These are phyloP conservation scores for Entomobrya proxima DNA, from an alignment of 2,888 invertebrate genomes.

Conservation along the genomic window DNA sequence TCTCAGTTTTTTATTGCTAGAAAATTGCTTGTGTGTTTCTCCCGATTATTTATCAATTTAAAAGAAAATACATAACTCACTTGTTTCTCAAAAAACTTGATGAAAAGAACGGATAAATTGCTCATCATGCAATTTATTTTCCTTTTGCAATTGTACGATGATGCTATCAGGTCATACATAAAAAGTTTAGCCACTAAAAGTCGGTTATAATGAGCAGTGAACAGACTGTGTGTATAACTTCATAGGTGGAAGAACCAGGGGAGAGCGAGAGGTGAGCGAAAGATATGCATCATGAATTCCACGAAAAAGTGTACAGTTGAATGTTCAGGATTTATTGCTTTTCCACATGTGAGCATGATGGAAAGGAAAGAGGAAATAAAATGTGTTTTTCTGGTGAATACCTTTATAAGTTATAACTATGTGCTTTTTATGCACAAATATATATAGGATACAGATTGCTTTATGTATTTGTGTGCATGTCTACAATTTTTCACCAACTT, in stretches of 20 bases:
- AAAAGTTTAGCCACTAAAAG: too few species aligned
- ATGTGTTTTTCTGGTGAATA: not conserved
- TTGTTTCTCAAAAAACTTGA: slow-evolving; percentile 18
- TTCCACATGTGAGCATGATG: slow-evolving; percentile 57
- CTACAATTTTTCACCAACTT: slow-evolving; percentile 7
- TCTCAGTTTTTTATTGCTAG: not conserved
- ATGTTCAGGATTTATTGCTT: slow-evolving; percentile 56
- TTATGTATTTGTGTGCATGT: not conserved
- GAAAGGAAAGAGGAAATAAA: slow-evolving; percentile 32
- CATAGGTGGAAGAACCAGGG: not conserved
- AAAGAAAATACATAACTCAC: slow-evolving; percentile 6
- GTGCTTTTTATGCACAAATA: not conserved
- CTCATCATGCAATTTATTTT: slow-evolving; percentile 39
- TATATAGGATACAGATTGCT: not conserved
- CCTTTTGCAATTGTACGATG: slow-evolving; percentile 1
- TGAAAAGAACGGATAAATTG: slow-evolving; percentile 33
- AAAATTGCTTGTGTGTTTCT: not conserved
- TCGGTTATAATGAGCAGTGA: too few species aligned
- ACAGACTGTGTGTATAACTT: not conserved
- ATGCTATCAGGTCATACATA: not conserved
- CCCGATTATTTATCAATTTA: not conserved
- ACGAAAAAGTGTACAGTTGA: slow-evolving; percentile 11
- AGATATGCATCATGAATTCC: slow-evolving; percentile 57
- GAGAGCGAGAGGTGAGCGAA: slow-evolving; percentile 15
- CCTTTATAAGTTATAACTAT: slow-evolving; percentile 1